phyloP scores from a whole-genome alignment of 2,888 invertebrate genomes.

The Xestia rhomboidea region DNA sequence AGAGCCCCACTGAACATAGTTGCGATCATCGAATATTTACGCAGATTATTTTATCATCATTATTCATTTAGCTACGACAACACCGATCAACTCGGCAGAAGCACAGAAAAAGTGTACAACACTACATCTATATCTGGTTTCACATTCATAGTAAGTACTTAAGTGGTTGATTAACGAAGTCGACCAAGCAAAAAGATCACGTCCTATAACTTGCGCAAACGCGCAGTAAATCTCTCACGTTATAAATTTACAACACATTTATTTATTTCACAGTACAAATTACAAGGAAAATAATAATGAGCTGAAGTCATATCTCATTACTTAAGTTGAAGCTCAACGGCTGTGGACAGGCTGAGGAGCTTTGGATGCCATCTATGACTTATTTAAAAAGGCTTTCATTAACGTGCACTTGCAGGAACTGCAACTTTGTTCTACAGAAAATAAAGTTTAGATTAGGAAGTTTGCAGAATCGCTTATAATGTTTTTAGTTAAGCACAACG shows the following conservation, averaged over 20 bases:
- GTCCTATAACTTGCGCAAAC: slow-evolving; percentile 74
- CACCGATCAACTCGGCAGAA: slow-evolving; percentile 31
- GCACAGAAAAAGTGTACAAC: slow-evolving; percentile 44
- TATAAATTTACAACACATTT: slow-evolving; percentile 81
- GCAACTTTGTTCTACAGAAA: slow-evolving; percentile 41
- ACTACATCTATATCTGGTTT: slow-evolving; percentile 51
- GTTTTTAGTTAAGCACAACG: slow-evolving; percentile 47
- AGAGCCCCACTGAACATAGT: slow-evolving; percentile 58
- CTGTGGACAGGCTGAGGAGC: slow-evolving; percentile 83
- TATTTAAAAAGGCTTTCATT: slow-evolving; percentile 71
- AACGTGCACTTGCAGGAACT: slow-evolving; percentile 40
- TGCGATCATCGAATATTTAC: slow-evolving; percentile 52
- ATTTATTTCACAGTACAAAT: slow-evolving; percentile 82
- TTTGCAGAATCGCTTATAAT: slow-evolving; percentile 27
- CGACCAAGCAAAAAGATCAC: slow-evolving; percentile 64
- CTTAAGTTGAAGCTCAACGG: slow-evolving; percentile 85
- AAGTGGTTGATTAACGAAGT: slow-evolving; percentile 69
- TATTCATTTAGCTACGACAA: slow-evolving; percentile 46
- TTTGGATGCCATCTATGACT: slow-evolving; percentile 76
- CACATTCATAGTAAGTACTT: slow-evolving; percentile 62
- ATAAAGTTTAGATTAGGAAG: slow-evolving; percentile 50
- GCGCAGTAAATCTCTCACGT: slow-evolving; percentile 81
- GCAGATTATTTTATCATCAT: slow-evolving; percentile 55
- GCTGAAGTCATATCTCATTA: slow-evolving; percentile 88
- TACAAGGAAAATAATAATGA: slow-evolving; percentile 86